phyloP scores from a whole-genome alignment of 2,797 vertebrate genomes.

The Coregonus ussuriensis region DNA sequence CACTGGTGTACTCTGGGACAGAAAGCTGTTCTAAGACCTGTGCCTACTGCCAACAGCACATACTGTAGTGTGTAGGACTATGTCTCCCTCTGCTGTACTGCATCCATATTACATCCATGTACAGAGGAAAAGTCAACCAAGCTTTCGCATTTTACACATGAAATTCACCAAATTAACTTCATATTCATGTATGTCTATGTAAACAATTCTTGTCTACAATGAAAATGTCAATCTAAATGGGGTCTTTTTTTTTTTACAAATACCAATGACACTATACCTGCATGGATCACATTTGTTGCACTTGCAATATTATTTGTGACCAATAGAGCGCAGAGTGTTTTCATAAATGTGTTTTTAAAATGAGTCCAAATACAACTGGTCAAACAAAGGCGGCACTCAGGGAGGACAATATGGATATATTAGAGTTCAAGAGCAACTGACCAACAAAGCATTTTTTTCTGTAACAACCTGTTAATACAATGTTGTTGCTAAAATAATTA shows the following conservation, averaged over 20 bases:
- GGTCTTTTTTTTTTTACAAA: not conserved
- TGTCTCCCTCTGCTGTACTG: constrained; percentile 1
- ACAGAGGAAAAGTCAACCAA: not conserved
- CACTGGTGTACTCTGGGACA: not conserved
- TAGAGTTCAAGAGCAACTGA: not conserved
- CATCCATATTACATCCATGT: not conserved
- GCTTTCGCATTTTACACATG: not conserved
- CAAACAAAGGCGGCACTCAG: not conserved
- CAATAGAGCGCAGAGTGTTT: constrained; percentile 37
- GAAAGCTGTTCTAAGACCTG: not conserved
- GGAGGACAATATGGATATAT: not conserved
- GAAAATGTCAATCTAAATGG: not conserved
- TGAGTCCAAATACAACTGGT: not conserved
- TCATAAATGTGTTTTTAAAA: constrained; percentile 12
- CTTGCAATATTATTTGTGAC: constrained; percentile 9
- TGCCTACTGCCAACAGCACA: not conserved
- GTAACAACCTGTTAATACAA: not conserved
- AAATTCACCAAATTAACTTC: not conserved
- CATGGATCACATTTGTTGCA: not conserved
- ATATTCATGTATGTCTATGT: not conserved
- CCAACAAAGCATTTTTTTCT: not conserved
- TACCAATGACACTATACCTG: constrained; percentile 1
- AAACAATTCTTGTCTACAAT: not conserved
- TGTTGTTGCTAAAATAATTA: not conserved
- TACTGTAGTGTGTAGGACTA: not conserved